phyloP scores from a whole-genome alignment of 2,888 invertebrate species.

The Helleia helle region DNA sequence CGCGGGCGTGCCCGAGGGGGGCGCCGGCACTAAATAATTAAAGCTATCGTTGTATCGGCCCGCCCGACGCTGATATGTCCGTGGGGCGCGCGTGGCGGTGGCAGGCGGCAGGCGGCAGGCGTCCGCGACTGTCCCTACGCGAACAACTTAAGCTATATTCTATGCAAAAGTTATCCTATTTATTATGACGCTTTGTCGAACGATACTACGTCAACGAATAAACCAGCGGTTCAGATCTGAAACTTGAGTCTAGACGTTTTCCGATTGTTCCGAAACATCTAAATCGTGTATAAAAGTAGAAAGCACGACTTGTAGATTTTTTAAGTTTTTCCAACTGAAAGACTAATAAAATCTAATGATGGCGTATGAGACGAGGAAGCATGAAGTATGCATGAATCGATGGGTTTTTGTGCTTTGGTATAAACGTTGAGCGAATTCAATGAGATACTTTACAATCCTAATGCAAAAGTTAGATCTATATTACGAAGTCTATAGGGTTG shows the following conservation, averaged over 20 bases:
- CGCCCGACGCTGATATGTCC: conserved; percentile 34
- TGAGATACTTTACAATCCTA: conserved; percentile 63
- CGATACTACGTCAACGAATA: neutral
- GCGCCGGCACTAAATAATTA: conserved; percentile 31
- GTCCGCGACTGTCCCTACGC: neutral
- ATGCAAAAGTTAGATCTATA: conserved; percentile 66
- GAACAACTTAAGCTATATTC: conserved; percentile 7
- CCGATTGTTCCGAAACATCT: conserved; percentile 5
- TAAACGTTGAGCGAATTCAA: conserved; percentile 71
- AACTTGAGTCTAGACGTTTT: neutral
- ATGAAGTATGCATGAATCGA: conserved; percentile 63
- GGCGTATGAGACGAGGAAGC: conserved; percentile 51
- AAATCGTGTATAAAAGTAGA: conserved; percentile 20
- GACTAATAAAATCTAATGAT: conserved; percentile 68
- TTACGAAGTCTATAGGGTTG: conserved; percentile 69
- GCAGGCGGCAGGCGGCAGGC: neutral
- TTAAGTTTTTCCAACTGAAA: conserved; percentile 67
- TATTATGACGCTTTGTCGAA: conserved; percentile 4
- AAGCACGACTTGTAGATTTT: conserved; percentile 53
- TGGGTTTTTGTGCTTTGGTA: conserved; percentile 74
- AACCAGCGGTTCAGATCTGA: conserved; percentile 2
- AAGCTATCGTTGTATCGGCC: conserved; percentile 47
- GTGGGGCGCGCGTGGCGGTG: neutral
- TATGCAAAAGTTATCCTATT: conserved; percentile 6
- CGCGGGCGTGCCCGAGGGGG: neutral